Evolutionary conservation across 2,888 invertebrate genomes (phyloP), one percentile per base, ranked within the genome.

Genomic region (Cyrtodaria siliqua): DNA sequence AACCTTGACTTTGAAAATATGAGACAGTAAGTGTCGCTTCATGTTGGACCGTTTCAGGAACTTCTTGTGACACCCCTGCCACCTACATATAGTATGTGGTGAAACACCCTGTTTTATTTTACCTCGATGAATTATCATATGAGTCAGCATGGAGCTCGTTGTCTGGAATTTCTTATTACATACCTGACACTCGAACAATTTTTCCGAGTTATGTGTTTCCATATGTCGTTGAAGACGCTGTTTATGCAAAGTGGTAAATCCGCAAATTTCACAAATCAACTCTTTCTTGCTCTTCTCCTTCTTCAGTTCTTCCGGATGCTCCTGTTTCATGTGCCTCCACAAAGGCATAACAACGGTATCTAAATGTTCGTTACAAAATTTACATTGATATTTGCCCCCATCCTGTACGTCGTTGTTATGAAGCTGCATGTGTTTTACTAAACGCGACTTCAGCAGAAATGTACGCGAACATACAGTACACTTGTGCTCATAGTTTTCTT

Each of bases 121-220:
- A 1, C 77, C 77, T 20, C 77, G 57, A 23, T 81, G 81, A 3
- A 74, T 44, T 23, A 81, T 81, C 61, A 76, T 68, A 52, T 81
- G 81, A 1, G 81, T 77, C 18, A 73, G 49, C 29, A 77, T 53
- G n/a, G 81, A 77, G 33, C 77, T 81, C 14, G 71, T 69, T 6
- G 81, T 81, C 27, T 81, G 77, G 53, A 74, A 81, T 42, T 56
- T 62, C 42, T 64, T 74, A 4, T 47, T 38, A 55, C 81, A 81
- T 49, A 63, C 69, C 40, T 68, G 52, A 63, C 81, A 81, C 23
- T 63, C 63, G 49, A 81, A 81, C 23, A 61, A 50, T 44, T 74
- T 77, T 16, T 67, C 71, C 12, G 60, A 20, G 59, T 74, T 77
- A 53, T 81, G 81, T n/a, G 72, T 74, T 49, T 81, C 74, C 53